These are phyloP conservation scores for Sclerodermus sp. DNA, from an alignment of 2,888 invertebrate genomes.

Conservation along the genomic window DNA sequence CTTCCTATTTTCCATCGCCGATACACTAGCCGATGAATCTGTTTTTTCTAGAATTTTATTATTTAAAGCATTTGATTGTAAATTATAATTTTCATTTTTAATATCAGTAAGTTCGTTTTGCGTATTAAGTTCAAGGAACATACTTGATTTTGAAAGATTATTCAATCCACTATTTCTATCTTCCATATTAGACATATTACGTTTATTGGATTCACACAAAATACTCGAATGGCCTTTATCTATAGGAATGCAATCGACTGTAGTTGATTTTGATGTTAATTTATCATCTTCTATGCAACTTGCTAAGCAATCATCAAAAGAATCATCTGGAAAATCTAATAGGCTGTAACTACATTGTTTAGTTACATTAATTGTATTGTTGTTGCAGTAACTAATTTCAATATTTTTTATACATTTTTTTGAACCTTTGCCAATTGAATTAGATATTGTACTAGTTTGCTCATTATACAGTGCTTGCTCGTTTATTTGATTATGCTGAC, in stretches of 20 bases:
- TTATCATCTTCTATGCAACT: constrained; percentile 32
- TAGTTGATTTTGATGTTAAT: constrained; percentile 11
- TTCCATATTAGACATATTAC: not conserved
- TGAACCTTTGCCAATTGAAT: constrained; percentile 1
- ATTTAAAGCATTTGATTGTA: not conserved
- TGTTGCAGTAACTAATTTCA: constrained; percentile 2
- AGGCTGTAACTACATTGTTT: constrained; percentile 1
- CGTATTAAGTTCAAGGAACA: not conserved
- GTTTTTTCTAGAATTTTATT: not conserved
- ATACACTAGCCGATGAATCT: too few species aligned
- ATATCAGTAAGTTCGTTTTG: not conserved
- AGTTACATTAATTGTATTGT: constrained; percentile 8
- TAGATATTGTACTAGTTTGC: not conserved
- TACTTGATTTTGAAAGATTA: not conserved
- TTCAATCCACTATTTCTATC: constrained; percentile 4
- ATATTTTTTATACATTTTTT: constrained; percentile 7
- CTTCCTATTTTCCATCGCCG: constrained; percentile 24
- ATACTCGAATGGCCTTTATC: not conserved
- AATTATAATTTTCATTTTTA: not conserved
- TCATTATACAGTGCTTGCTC: too few species aligned
- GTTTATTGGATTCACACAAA: not conserved
- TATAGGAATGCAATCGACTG: constrained; percentile 9
- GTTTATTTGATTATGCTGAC: not conserved
- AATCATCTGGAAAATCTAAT: constrained; percentile 38
- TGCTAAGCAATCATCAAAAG: constrained; percentile 42